phyloP scores from a whole-genome alignment of 2,113 vertebrate species.

The Callionymus lyra region DNA sequence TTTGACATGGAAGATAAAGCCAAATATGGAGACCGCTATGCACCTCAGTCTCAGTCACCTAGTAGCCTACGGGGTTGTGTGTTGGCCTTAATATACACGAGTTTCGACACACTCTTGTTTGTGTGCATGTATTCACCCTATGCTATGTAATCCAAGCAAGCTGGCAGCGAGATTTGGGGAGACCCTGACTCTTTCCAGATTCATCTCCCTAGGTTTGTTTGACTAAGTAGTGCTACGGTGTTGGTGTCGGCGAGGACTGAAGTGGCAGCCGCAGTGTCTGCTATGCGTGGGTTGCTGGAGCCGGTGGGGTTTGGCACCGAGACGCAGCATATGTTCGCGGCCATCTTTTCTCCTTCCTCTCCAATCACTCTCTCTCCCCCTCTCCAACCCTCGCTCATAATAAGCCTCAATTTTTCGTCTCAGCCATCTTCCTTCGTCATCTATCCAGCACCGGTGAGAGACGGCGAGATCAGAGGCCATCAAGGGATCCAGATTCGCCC shows the following conservation, averaged over 20 bases:
- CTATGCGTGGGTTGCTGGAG: conserved; percentile 55
- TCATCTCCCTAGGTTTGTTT: conserved; percentile 57
- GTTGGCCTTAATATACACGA: not conserved
- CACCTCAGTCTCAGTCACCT: too few species aligned
- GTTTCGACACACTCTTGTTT: conserved; percentile 2
- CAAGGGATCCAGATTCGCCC: conserved; percentile 12
- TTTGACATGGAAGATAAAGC: too few species aligned
- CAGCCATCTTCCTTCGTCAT: conserved; percentile 1
- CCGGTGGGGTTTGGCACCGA: conserved; percentile 59
- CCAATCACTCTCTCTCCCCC: conserved; percentile 17
- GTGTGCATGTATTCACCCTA: conserved; percentile 27
- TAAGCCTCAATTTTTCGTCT: conserved; percentile 10
- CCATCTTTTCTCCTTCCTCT: conserved; percentile 52
- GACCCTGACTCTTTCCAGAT: conserved; percentile 48
- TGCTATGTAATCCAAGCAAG: conserved; percentile 30
- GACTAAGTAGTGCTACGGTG: conserved; percentile 58
- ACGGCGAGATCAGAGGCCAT: conserved; percentile 39
- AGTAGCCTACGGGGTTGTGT: too few species aligned
- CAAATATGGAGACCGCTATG: too few species aligned
- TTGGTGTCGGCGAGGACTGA: conserved; percentile 52
- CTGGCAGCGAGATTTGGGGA: conserved; percentile 41
- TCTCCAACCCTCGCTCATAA: conserved; percentile 6
- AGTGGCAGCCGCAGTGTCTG: conserved; percentile 49
- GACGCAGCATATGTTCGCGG: conserved; percentile 59
- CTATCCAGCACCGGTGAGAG: conserved; percentile 23